Evolutionary conservation across 2,113 vertebrate species (phyloP).

Genomic region (Menura novaehollandiae): DNA sequence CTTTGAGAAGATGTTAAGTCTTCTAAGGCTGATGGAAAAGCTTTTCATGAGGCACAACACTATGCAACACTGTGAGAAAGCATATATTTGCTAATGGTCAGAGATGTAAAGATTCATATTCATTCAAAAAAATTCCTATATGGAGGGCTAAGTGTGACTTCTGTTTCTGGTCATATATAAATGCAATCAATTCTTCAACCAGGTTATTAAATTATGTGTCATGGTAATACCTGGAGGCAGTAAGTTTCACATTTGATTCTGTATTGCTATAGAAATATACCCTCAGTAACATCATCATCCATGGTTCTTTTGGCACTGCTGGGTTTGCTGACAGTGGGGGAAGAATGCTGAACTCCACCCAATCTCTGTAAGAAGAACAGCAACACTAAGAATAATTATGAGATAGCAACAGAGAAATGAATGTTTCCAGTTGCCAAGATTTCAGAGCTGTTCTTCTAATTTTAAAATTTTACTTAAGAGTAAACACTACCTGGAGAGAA

Average conservation of each 20-base stretch:
- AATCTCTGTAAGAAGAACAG: not conserved
- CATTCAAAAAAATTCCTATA: not conserved
- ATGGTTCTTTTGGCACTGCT: not conserved
- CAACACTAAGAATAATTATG: not conserved
- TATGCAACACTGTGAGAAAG: not conserved
- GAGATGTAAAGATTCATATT: not conserved
- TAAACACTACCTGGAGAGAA: not conserved
- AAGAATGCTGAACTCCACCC: not conserved
- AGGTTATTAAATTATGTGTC: not conserved
- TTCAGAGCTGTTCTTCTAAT: not conserved
- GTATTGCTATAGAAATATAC: not conserved
- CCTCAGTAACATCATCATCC: not conserved
- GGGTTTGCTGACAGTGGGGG: not conserved
- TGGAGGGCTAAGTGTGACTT: not conserved
- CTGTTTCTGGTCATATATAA: not conserved
- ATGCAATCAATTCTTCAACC: not conserved
- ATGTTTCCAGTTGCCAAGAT: not conserved
- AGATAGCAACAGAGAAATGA: not conserved
- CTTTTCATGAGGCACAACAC: not conserved
- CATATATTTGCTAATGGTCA: not conserved
- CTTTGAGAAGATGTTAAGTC: not conserved
- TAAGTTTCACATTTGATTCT: not conserved
- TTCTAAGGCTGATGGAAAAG: not conserved
- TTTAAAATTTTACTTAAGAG: not conserved
- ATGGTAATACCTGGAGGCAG: not conserved